phyloP scores from a whole-genome alignment of 2,797 vertebrate genomes.

The Gobio occitaniae region DNA sequence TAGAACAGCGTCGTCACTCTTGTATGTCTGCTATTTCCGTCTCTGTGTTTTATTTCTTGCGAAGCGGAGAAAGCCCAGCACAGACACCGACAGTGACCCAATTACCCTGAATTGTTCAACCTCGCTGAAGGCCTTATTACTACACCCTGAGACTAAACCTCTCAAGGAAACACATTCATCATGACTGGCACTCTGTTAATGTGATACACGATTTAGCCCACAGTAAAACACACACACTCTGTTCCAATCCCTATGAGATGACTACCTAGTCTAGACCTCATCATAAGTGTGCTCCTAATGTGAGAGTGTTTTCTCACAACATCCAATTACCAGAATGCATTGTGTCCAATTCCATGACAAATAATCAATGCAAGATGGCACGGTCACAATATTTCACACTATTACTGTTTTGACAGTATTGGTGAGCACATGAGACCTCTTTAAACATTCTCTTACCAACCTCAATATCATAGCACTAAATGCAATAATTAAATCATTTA shows the following conservation, averaged over 20 bases:
- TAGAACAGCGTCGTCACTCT: not conserved
- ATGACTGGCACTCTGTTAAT: conserved; percentile 5
- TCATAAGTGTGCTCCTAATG: not conserved
- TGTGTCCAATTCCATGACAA: not conserved
- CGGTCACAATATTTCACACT: not conserved
- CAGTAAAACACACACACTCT: not conserved
- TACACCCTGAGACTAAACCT: conserved; percentile 69
- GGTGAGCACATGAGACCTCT: not conserved
- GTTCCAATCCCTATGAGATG: not conserved
- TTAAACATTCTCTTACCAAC: not conserved
- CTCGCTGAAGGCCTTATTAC: conserved; percentile 65
- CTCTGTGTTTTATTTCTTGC: conserved; percentile 50
- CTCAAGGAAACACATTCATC: conserved; percentile 28
- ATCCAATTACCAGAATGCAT: not conserved
- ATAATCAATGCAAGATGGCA: not conserved
- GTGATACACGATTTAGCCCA: not conserved
- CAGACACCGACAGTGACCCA: conserved; percentile 75
- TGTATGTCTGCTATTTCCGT: conserved; percentile 56
- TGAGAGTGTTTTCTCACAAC: not conserved
- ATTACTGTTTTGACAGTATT: not conserved
- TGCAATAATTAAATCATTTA: not conserved
- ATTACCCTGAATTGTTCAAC: conserved; percentile 77
- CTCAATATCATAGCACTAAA: not conserved
- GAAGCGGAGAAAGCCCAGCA: conserved; percentile 65
- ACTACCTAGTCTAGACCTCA: not conserved